Base-by-base conservation (phyloP, 2,888 invertebrate genomes). In the Sinodicranocentrus sp. region DNA sequence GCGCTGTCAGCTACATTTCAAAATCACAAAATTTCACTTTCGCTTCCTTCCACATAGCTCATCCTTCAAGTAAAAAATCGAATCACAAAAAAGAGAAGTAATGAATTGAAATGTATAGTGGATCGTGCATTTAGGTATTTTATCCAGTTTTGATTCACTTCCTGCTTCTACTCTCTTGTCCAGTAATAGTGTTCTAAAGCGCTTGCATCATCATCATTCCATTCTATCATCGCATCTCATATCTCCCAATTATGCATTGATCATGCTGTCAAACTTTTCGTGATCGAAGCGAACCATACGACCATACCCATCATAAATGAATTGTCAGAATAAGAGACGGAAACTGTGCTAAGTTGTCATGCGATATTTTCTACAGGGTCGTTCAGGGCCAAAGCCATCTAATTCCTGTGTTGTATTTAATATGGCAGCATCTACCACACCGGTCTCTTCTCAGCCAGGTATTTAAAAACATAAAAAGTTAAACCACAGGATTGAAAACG, bases 381-480 rank as follows among this genome's bases (percentile, higher is more conserved):
- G 28, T 25, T 68, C 75, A 73, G 82, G 68, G 82, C 82, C 82
- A 82, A 82, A 75, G 80, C 65, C 73, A 72, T 67, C 67, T n/a
- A 19, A n/a, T n/a, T n/a, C n/a, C n/a, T n/a, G n/a, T n/a, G n/a
- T n/a, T n/a, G n/a, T n/a, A n/a, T n/a, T n/a, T n/a, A n/a, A n/a
- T n/a, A n/a, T n/a, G n/a, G n/a, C n/a, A n/a, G n/a, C n/a, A n/a
- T n/a, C n/a, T n/a, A n/a, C n/a, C n/a, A n/a, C n/a, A n/a, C n/a
- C n/a, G n/a, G n/a, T n/a, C n/a, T n/a, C n/a, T n/a, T n/a, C n/a
- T 52, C 17, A 52, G 23, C 21, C 57, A 25, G 19, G n/a, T 52
- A 52, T n/a, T 13, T 17, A 52, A 1, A 19, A 21, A 19, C 6
- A 2, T 17, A 2, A 17, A 2, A 57, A 57, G 10, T 23, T 8